These are phyloP conservation scores for Isaurus tuberculatus DNA, from an alignment of 92 coral and sea anemone genomes.

Conservation along the genomic window DNA sequence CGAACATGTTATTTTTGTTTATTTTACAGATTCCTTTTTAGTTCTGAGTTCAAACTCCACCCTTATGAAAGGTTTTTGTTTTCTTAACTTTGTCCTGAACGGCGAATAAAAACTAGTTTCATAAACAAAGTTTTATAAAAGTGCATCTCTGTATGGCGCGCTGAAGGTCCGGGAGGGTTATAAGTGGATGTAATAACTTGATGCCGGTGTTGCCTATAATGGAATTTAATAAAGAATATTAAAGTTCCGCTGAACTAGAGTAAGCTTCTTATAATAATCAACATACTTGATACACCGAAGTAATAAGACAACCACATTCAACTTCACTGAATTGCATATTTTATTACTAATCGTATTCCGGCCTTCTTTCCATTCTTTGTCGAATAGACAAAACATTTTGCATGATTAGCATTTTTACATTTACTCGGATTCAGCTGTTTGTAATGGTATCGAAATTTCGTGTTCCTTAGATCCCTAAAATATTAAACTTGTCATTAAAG, in stretches of 20 bases:
- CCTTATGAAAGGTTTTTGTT: neutral
- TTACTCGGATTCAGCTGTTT: neutral
- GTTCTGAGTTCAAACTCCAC: constrained; percentile 18
- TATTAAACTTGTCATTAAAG: neutral
- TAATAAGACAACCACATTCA: neutral
- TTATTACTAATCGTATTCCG: neutral
- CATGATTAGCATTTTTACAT: neutral
- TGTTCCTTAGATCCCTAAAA: neutral
- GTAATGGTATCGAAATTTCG: neutral
- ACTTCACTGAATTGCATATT: neutral
- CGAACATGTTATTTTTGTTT: constrained; percentile 28
- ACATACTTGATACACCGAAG: neutral
- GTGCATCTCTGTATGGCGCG: neutral
- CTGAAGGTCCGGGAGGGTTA: neutral
- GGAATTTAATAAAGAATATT: neutral
- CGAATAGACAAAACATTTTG: neutral
- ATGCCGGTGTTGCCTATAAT: neutral
- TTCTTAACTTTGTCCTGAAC: neutral
- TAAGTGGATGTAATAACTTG: neutral
- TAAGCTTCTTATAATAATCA: neutral
- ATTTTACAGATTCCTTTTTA: neutral
- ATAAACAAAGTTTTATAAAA: neutral
- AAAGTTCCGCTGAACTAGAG: neutral
- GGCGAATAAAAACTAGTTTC: neutral
- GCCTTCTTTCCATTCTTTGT: neutral